Conservation (phyloP, 2,888 invertebrate genomes). For the Heliconius charithonia region DNA sequence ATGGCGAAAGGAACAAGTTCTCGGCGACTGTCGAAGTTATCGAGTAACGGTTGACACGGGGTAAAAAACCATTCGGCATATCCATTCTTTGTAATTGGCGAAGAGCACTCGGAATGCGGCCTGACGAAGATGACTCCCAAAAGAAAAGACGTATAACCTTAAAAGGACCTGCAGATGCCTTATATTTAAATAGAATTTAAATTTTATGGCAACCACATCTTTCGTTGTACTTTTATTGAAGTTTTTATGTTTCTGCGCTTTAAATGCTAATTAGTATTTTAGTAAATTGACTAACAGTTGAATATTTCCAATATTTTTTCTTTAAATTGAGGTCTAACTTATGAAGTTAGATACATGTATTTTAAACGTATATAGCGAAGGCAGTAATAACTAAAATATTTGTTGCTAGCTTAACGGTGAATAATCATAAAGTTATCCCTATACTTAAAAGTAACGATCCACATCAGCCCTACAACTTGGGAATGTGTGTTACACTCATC, state of each 20-base stretch:
- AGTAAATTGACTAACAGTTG: background rate
- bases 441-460: constrained; percentile 55
- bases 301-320: background rate
- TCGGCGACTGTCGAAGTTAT: constrained; percentile 73
- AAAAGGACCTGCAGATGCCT: constrained; percentile 64
- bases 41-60: constrained; percentile 71
- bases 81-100: constrained; percentile 73
- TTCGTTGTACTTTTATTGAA: constrained; percentile 37
- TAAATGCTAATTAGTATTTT: constrained; percentile 20
- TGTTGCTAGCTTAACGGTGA: constrained; percentile 52
- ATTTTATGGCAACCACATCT: constrained; percentile 56
- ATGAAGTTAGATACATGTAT: background rate
- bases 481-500: constrained; percentile 69
- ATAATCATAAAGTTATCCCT: constrained; percentile 67
- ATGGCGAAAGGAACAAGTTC: constrained; percentile 68
- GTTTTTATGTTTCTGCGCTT: constrained; percentile 26
- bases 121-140: constrained; percentile 72
- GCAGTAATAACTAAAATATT: constrained; percentile 54
- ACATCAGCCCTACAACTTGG: constrained; percentile 58
- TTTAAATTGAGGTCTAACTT: background rate
- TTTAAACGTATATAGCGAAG: constrained; percentile 29
- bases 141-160: constrained; percentile 68
- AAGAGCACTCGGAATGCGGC: constrained; percentile 73
- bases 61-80: constrained; percentile 71
- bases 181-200: constrained; percentile 73